Conservation (phyloP, 2,113 vertebrate genomes). For the Odontesthes bonariensis region DNA sequence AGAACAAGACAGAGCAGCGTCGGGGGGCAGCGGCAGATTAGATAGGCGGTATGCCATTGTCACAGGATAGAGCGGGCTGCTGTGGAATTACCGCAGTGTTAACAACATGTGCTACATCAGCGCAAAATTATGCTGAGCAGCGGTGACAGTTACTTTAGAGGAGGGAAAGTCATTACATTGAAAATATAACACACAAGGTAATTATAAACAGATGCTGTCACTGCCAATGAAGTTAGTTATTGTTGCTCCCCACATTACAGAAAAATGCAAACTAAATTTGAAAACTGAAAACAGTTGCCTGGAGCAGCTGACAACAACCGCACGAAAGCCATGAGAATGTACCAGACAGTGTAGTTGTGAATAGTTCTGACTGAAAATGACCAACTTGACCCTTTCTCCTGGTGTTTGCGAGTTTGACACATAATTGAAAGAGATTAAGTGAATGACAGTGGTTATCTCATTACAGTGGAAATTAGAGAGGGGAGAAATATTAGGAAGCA, state of each 20-base stretch:
- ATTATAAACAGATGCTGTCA: slow-evolving; percentile 18
- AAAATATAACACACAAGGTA: slow-evolving; percentile 26
- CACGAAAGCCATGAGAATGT: neutral
- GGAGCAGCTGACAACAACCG: neutral
- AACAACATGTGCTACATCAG: slow-evolving; percentile 63
- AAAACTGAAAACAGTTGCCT: slow-evolving; percentile 12
- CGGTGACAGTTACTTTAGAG: slow-evolving; percentile 29
- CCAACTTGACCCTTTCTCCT: neutral
- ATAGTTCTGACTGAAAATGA: neutral
- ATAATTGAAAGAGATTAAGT: neutral
- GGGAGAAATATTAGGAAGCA: neutral
- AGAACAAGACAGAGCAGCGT: slow-evolving; percentile 23
- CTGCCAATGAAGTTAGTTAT: slow-evolving; percentile 1
- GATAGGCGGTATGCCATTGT: slow-evolving; percentile 58
- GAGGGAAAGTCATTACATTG: slow-evolving; percentile 40
- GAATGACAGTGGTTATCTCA: neutral
- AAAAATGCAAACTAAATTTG: slow-evolving; percentile 16
- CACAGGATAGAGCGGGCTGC: slow-evolving; percentile 34
- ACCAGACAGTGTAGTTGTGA: neutral
- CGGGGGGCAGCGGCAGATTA: slow-evolving; percentile 52
- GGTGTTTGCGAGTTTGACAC: neutral
- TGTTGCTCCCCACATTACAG: slow-evolving; percentile 4
- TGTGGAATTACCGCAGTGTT: slow-evolving; percentile 59
- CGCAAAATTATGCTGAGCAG: slow-evolving; percentile 60
- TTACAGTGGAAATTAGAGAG: neutral